Base-by-base conservation (phyloP, 2,113 vertebrate genomes). In the Sminthopsis crassicaudata region DNA sequence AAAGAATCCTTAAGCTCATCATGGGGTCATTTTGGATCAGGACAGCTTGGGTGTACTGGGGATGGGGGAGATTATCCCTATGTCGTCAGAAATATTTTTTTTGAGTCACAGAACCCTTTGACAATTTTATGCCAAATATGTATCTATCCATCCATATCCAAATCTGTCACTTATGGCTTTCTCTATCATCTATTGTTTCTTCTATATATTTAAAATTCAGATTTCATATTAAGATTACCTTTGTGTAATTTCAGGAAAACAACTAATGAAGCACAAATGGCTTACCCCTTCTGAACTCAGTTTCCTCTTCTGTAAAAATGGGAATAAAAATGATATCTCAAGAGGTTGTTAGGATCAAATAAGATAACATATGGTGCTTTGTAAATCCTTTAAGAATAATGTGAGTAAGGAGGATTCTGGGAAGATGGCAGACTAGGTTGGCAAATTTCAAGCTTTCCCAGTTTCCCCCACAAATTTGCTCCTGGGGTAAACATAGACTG, bases 41-140 rank as follows among this genome's bases (percentile, higher is more conserved):
- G 25, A 1, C 26, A 76, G 96, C 24, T 76, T 42, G 22, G 90
- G 36, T 46, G 92, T 16, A 42, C 53, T 96, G 96, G 88, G 27
- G 50, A 51, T 51, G 50, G 94, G 95, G 93, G 46, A 94, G 54
- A 92, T 50, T 1, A 76, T 6, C 67, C n/a, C 67, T 76, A 42
- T 76, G 36, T 36, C 4, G 42, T 16, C 30, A n/a, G 60, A n/a
- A 2, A 10, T 48, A 4, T n/a, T n/a, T 25, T 76, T n/a, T 76
- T n/a, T 76, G 36, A n/a, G 36, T 42, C 36, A n/a, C 16, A 76
- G 36, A 76, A 4, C 36, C 36, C 6, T 76, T 36, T 76, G 67
- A n/a, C 5, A 22, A 76, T n/a, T 76, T 16, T n/a, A 42, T n/a
- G 16, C 2, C 16, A n/a, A 76, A 76, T 76, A 19, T 76, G 36